A percentile compares a stretch with the other conserved stretches of the same genome.
Evolutionary conservation across 2,797 vertebrate genomes (phyloP).

Genomic region (Xiphorhynchus erythropygius): DNA sequence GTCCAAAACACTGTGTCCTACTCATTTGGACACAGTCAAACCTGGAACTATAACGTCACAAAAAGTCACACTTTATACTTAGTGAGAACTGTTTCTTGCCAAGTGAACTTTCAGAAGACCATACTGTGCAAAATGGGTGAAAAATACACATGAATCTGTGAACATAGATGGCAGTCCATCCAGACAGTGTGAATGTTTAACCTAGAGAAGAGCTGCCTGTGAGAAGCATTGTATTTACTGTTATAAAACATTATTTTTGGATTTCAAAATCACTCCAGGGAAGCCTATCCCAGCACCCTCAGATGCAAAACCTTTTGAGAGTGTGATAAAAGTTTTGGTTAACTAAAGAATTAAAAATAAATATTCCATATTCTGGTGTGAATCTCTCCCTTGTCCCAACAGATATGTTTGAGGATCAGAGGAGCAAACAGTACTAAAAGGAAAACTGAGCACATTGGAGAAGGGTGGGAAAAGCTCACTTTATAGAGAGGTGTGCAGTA

Average conservation of each 20-base stretch:
- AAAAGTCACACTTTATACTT: slow-evolving; percentile 22
- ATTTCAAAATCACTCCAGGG: neutral
- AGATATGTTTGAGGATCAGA: neutral
- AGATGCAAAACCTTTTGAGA: neutral
- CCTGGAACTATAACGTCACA: neutral
- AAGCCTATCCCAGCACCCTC: neutral
- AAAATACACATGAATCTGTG: slow-evolving; percentile 41
- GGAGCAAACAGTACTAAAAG: neutral
- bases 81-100: slow-evolving; percentile 32
- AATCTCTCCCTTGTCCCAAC: neutral
- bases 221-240: slow-evolving; percentile 26
- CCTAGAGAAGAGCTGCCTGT: slow-evolving; percentile 23
- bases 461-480: neutral
- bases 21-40: neutral
- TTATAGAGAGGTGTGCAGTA: neutral
- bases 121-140: slow-evolving; percentile 28
- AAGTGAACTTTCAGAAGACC: slow-evolving; percentile 31
- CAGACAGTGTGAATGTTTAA: slow-evolving; percentile 34
- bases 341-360: slow-evolving; percentile 3
- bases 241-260: slow-evolving; percentile 8
- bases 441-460: neutral
- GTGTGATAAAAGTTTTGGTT: neutral
- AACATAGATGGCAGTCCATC: slow-evolving; percentile 26
- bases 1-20: neutral
- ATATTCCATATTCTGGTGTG: neutral